Evolutionary conservation across 2,113 vertebrate genomes (phyloP), one percentile per base, ranked within the genome.

Genomic region (Phasianus colchicus): DNA sequence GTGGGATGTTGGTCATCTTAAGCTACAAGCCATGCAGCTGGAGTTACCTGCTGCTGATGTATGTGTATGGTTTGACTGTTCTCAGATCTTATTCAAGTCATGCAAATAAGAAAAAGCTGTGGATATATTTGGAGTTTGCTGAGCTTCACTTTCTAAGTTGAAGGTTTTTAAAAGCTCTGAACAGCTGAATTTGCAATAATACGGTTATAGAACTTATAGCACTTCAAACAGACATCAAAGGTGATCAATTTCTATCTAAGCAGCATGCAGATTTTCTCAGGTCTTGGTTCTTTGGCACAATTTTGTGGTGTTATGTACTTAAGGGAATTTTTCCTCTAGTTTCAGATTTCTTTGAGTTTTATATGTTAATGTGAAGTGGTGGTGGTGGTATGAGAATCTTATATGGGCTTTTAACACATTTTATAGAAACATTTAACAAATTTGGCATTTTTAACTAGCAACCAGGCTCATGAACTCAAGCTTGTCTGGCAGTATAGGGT

Each of bases 121-220:
- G 71, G 25, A 42, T 86, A 15, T 2, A 1, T 75, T 47, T 90
- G 63, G 69, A 61, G 25, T 77, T 93, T 47, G 57, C 34, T 66
- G 67, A n/a, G 40, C 25, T 48, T 90, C 70, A 38, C 47, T 47
- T 90, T 29, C 45, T n/a, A 36, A 63, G 65, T 55, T 74, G 89
- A 55, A 88, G 69, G 55, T 80, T 89, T 83, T 20, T 2, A 27
- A 57, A 57, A 78, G 18, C 18, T 90, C 70, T 50, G 38, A 86
- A 27, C 25, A 74, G 67, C 54, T 88, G 83, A 88, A 86, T 91
- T 88, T 91, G 64, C 72, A 67, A 34, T 52, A 38, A 67, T 67
- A 21, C 32, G 9, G 24, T 38, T 38, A 22, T 1, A 83, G 55
- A 66, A 55, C 58, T 66, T 40, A 3, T 9, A 55, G 15, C 1